A percentile compares a stretch with the other conserved stretches of the same genome.
Conservation (phyloP, 2,797 vertebrate species). For the Karalla daura region DNA sequence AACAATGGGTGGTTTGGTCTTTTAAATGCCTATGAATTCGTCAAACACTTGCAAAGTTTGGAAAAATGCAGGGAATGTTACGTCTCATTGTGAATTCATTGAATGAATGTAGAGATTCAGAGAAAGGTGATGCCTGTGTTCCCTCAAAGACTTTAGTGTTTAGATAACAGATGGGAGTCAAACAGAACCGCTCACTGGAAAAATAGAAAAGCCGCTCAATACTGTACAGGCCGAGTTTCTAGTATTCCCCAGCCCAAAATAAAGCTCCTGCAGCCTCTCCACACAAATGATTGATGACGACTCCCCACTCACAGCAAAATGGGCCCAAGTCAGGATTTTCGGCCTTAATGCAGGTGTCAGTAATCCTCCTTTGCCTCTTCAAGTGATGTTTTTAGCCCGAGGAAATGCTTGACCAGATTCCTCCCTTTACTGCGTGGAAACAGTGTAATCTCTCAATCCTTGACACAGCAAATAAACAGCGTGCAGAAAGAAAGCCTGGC, state of each 20-base stretch:
- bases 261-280: constrained; percentile 46
- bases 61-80: background rate
- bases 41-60: background rate
- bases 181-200: constrained; percentile 4
- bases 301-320: constrained; percentile 70
- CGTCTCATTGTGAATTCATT: background rate
- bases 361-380: constrained; percentile 77
- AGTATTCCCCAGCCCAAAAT: constrained; percentile 49
- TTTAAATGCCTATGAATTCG: background rate
- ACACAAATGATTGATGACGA: constrained; percentile 81
- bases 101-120: background rate
- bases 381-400: constrained; percentile 81
- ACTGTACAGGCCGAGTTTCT: constrained; percentile 28
- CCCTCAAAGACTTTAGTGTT: constrained; percentile 6
- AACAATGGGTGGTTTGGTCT: background rate
- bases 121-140: background rate
- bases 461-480: constrained; percentile 90
- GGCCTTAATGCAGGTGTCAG: constrained; percentile 82
- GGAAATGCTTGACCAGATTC: constrained; percentile 85
- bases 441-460: constrained; percentile 89
- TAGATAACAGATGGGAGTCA: background rate
- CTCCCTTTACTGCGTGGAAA: constrained; percentile 78
- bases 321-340: constrained; percentile 75
- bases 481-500: constrained; percentile 75
- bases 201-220: constrained; percentile 30